A percentile compares a stretch with the other conserved stretches of the same genome.
Conservation (phyloP, 1,140 invertebrate genomes). For the Eupristina koningsbergeri region DNA sequence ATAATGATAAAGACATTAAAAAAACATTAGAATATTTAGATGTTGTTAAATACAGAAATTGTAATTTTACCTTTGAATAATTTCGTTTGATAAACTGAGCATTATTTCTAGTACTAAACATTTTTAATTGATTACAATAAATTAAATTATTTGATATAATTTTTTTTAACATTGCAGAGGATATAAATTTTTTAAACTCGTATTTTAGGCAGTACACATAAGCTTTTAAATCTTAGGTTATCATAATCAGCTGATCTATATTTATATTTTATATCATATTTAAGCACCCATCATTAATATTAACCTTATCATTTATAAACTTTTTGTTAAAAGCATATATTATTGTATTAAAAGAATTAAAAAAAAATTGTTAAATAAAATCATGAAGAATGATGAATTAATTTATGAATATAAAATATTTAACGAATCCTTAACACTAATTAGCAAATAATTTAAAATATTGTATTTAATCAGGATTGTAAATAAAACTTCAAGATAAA, state of each 20-base stretch:
- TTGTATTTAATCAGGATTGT: too few relatives aligned
- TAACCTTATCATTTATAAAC: not conserved
- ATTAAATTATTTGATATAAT: not conserved
- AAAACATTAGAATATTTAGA: not conserved
- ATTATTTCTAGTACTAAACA: not conserved
- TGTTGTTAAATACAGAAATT: not conserved
- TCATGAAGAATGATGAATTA: not conserved
- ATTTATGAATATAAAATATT: too few relatives aligned
- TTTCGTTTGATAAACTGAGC: not conserved
- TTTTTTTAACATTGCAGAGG: conserved; percentile 35
- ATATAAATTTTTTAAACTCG: not conserved
- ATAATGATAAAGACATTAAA: too few relatives aligned
- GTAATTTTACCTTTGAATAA: conserved; percentile 16
- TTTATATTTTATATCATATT: not conserved
- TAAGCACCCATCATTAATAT: not conserved
- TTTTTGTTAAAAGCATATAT: too few relatives aligned
- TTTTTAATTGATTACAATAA: conserved; percentile 24
- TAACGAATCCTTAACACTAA: too few relatives aligned
- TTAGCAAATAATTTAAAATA: too few relatives aligned
- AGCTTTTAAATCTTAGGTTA: conserved; percentile 17
- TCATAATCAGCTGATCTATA: not conserved
- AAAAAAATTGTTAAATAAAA: too few relatives aligned
- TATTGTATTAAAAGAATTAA: too few relatives aligned
- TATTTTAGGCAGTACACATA: not conserved
- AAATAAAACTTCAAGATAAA: too few relatives aligned